Conservation (phyloP, 2,888 invertebrate species). For the Leucoma salicis region DNA sequence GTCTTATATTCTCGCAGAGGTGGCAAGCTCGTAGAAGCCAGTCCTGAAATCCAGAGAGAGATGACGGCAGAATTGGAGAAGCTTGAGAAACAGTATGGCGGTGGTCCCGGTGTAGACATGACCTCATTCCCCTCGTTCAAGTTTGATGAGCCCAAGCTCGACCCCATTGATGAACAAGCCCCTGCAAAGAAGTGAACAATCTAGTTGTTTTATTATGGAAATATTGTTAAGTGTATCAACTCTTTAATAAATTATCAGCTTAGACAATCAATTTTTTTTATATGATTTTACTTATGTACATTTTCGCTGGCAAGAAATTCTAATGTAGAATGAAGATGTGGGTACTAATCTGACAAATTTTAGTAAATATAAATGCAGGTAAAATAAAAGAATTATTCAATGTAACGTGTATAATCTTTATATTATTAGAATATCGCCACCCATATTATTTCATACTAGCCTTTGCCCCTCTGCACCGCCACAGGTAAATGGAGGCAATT, state of each 20-base stretch:
- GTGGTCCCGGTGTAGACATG: conserved; percentile 91
- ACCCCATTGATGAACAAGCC: conserved; percentile 82
- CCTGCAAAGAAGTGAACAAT: conserved; percentile 56
- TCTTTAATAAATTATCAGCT: conserved; percentile 45
- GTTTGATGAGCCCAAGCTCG: conserved; percentile 88
- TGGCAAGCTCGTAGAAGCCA: conserved; percentile 91
- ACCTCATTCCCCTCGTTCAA: conserved; percentile 93
- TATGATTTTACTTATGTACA: too few relatives aligned
- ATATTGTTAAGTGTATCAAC: conserved; percentile 30
- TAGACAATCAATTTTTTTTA: conserved; percentile 27
- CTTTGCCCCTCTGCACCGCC: too few relatives aligned
- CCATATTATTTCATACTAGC: too few relatives aligned
- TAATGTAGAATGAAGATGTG: too few relatives aligned
- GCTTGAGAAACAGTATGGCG: conserved; percentile 89
- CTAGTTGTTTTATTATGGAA: conserved; percentile 16
- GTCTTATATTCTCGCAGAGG: conserved; percentile 80
- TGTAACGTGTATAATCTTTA: too few relatives aligned
- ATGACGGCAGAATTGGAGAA: conserved; percentile 90
- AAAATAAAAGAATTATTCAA: too few relatives aligned
- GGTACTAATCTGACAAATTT: too few relatives aligned
- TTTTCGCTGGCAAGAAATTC: too few relatives aligned
- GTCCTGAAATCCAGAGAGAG: conserved; percentile 88
- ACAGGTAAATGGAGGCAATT: too few relatives aligned
- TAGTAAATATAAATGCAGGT: too few relatives aligned
- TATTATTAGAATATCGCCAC: too few relatives aligned